Base-by-base conservation (phyloP, 2,797 vertebrate genomes). In the Sebastes oblongus region DNA sequence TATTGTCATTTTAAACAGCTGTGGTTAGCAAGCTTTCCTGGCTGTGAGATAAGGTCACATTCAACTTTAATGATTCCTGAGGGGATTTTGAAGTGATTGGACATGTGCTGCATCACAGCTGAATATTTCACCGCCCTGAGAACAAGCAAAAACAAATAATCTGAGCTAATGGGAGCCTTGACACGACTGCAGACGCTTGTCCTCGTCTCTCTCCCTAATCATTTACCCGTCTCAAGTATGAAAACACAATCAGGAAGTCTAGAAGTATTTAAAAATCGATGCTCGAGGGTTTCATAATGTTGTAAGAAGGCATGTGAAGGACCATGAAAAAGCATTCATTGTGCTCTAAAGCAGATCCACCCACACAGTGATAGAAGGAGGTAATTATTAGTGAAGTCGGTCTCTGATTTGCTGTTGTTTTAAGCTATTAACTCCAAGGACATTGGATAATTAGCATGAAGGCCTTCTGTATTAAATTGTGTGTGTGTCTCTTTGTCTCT, bases 341-440 rank as follows among this genome's bases (percentile, higher is more conserved):
- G 54, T 72, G 60, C 52, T 72, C 64, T 60, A 58, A 75, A 84
- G 65, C 78, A 66, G 64, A 80, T 74, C 75, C 82, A 82, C 65
- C 60, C 62, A 80, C 71, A 58, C 64, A 29, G 46, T 36, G 34
- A 72, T 74, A 55, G 88, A 79, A 55, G 85, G 62, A 55, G 85
- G 62, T 74, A 77, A 89, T 89, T 86, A 86, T 61, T 76, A 77
- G 66, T 76, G 82, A 32, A 89, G 77, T 83, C 55, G 64, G 30
- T 77, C 67, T 73, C 22, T 86, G 66, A 89, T 88, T 87, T 87
- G 72, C 30, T 86, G 62, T 61, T 36, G 71, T 87, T 89, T 88
- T 78, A 76, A 84, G 32, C 75, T 32, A 86, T 92, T 90, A 90
- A 83, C 78, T 82, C 72, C 75, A 79, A 89, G 75, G 79, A 81